Evolutionary conservation across 1,140 invertebrate species (phyloP), one percentile per base, ranked within the genome.

Genomic region (Drosophila saltans): DNA sequence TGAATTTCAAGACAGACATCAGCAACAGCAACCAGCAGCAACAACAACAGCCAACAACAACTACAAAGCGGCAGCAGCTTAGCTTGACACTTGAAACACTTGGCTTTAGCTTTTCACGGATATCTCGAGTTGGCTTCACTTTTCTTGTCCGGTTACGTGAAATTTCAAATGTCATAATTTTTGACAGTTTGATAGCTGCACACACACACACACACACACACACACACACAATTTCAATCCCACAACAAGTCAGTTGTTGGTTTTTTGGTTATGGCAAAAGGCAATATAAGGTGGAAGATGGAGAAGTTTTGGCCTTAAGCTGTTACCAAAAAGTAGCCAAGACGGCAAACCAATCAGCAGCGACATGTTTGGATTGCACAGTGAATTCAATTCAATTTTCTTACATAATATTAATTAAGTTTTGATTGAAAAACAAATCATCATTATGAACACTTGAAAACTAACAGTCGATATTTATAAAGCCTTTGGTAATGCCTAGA

Each of bases 81-180:
- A 45, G 76, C 75, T 84, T 76, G 78, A 90, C 80, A 85, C 80
- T 89, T 68, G 81, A 89, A 81, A 90, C 84, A 85, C 72, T 89
- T 90, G 80, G 80, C 62, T 71, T 71, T 64, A 72, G 64, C 40
- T 73, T 74, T 83, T 80, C 77, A 80, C 76, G 79, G 78, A 81
- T 86, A 67, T 82, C 63, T 63, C 43, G 66, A 45, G 43, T 57
- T 66, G 48, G 78, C 69, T 73, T 70, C 72, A 81, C 74, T 78
- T 90, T 90, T 90, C 71, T 74, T 89, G 85, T 85, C 70, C 82
- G 79, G 75, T 90, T 84, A 81, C 80, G 82, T 91, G 78, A 91
- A 90, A 90, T 83, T 84, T 91, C 80, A 91, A 89, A 91, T 91
- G 89, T 91, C 84, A 90, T 89, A 85, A 82, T 91, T 91, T 77